A percentile compares a stretch with the other conserved stretches of the same genome.
phyloP scores from a whole-genome alignment of 2,113 vertebrate genomes.

The Oncorhynchus clarkii region DNA sequence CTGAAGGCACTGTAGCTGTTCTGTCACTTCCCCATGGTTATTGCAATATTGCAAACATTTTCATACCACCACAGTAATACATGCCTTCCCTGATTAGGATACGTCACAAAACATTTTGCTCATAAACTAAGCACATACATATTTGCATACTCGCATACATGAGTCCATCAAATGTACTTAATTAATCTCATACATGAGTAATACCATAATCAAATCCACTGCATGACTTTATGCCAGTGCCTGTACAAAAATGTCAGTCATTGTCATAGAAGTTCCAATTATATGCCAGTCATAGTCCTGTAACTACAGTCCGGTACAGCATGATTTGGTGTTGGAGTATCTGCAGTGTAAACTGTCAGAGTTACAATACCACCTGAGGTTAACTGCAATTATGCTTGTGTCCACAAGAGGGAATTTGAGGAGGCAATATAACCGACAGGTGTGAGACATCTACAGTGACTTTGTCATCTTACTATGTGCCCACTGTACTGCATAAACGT shows the following conservation, averaged over 20 bases:
- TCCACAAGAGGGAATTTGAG: conserved; percentile 68
- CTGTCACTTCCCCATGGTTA: conserved; percentile 36
- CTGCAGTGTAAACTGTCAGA: not conserved
- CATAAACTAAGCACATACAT: not conserved
- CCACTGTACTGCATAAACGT: not conserved
- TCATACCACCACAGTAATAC: not conserved
- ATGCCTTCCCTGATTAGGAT: not conserved
- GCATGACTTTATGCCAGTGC: not conserved
- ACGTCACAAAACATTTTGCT: not conserved
- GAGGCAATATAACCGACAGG: not conserved
- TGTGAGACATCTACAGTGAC: not conserved
- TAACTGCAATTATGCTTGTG: conserved; percentile 40
- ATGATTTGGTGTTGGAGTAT: not conserved
- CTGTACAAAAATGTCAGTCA: not conserved
- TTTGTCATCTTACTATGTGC: not conserved
- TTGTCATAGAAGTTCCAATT: not conserved
- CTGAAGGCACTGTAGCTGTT: conserved; percentile 13
- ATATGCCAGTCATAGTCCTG: not conserved
- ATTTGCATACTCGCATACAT: not conserved
- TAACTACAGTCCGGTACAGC: no score
- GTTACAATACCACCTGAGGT: conserved; percentile 22
- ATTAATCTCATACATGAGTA: not conserved
- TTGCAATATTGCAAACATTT: conserved; percentile 23
- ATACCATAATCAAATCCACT: not conserved
- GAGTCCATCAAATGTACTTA: not conserved